phyloP scores from a whole-genome alignment of 2,888 invertebrate species.

The Eurytoma adleriae region DNA sequence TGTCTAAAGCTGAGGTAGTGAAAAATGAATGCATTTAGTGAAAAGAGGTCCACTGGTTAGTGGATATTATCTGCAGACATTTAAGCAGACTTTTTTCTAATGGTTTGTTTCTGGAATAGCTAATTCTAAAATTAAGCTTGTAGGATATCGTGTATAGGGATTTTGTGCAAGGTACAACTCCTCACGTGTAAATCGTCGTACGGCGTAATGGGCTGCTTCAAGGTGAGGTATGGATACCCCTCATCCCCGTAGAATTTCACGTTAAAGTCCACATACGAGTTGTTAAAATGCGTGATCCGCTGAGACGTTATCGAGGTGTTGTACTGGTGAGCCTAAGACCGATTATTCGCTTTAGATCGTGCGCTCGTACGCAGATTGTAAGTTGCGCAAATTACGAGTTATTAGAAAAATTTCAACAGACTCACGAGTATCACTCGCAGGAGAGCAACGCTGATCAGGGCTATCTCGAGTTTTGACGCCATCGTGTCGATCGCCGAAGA shows the following conservation, averaged over 20 bases:
- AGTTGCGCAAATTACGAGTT: not conserved
- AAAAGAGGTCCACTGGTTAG: too few species aligned
- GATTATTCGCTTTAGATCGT: not conserved
- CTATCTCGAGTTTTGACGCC: slow-evolving; percentile 13
- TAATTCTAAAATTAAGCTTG: too few species aligned
- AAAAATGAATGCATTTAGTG: too few species aligned
- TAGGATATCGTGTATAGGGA: too few species aligned
- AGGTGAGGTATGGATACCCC: slow-evolving; percentile 58
- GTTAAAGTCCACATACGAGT: slow-evolving; percentile 57
- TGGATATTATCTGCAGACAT: too few species aligned
- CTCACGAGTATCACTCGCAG: not conserved
- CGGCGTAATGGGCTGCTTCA: slow-evolving; percentile 58
- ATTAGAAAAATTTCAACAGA: not conserved
- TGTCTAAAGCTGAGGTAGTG: too few species aligned
- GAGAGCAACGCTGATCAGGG: not conserved
- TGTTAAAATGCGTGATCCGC: slow-evolving; percentile 58
- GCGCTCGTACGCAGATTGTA: too few species aligned
- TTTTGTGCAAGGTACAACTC: not conserved
- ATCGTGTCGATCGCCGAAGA: not conserved
- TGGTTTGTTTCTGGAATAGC: too few species aligned
- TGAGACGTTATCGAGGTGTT: slow-evolving; percentile 51
- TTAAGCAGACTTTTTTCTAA: too few species aligned
- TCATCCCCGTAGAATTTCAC: slow-evolving; percentile 57
- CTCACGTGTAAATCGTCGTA: slow-evolving; percentile 60
- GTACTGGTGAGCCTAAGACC: slow-evolving; percentile 55